Evolutionary conservation across 2,113 vertebrate species (phyloP).

Genomic region (Cercopithecus mona): DNA sequence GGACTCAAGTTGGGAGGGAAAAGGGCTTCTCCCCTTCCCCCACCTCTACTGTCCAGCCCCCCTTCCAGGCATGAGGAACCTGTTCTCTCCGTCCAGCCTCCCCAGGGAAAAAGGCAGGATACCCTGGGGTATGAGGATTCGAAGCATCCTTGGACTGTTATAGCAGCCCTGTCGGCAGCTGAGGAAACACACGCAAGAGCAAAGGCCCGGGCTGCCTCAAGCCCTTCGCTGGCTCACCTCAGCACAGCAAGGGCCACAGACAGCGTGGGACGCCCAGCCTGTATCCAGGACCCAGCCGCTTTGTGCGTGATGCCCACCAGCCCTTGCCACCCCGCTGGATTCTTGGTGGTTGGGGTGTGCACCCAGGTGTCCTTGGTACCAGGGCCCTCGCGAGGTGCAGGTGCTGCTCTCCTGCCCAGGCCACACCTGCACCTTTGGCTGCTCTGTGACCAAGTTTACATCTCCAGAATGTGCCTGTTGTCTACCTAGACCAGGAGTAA

Average conservation of each 20-base stretch:
- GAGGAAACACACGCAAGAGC: background rate
- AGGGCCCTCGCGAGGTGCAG: rapidly evolving
- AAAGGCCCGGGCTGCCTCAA: background rate
- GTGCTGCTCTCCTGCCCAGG: background rate
- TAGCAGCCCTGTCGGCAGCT: background rate
- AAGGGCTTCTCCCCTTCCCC: background rate
- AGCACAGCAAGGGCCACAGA: rapidly evolving
- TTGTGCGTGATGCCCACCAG: background rate
- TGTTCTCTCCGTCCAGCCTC: background rate
- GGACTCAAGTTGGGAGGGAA: background rate
- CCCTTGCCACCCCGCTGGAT: background rate
- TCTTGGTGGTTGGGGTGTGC: background rate
- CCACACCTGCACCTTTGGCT: rapidly evolving
- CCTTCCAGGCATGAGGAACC: rapidly evolving
- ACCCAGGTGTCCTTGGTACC: background rate
- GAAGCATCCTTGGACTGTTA: too few species aligned
- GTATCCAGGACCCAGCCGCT: rapidly evolving
- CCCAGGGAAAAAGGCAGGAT: too few species aligned
- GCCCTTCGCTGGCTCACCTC: rapidly evolving
- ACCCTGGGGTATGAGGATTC: too few species aligned
- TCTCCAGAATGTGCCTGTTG: rapidly evolving
- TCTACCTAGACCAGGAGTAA: rapidly evolving
- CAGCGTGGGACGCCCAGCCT: rapidly evolving
- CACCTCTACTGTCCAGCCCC: background rate
- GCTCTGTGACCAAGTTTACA: background rate